Percentiles rank a stretch among this genome's conserved stretches.
phyloP scores from a whole-genome alignment of 2,888 invertebrate genomes.

The Drosophila anomalata region DNA sequence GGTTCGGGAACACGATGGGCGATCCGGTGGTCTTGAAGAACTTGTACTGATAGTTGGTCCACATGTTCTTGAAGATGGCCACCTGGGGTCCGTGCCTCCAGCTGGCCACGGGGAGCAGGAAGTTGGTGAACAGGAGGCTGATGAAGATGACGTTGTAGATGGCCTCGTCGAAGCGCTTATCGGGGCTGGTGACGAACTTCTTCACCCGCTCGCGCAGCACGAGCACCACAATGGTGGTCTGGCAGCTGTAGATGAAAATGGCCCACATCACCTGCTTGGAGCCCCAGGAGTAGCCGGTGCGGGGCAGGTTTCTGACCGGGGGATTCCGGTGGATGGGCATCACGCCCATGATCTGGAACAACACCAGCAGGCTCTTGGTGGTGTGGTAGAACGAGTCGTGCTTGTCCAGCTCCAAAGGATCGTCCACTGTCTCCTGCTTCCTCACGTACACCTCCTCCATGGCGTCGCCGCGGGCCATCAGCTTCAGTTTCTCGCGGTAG shows the following conservation, averaged over 20 bases:
- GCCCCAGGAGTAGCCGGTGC: slow-evolving; percentile 87
- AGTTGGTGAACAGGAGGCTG: slow-evolving; percentile 89
- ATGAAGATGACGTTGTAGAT: slow-evolving; percentile 90
- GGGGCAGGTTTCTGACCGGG: slow-evolving; percentile 84
- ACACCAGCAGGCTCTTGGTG: slow-evolving; percentile 88
- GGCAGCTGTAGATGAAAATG: slow-evolving; percentile 86
- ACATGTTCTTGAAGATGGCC: slow-evolving; percentile 91
- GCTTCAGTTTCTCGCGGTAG: slow-evolving; percentile 78
- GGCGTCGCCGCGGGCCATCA: slow-evolving; percentile 61
- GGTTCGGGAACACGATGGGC: slow-evolving; percentile 87
- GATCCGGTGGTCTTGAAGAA: slow-evolving; percentile 84
- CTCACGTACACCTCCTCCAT: slow-evolving; percentile 80
- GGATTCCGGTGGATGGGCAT: slow-evolving; percentile 90
- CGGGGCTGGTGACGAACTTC: slow-evolving; percentile 86
- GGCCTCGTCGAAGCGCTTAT: slow-evolving; percentile 89
- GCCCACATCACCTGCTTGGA: slow-evolving; percentile 89
- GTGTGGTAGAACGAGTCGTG: slow-evolving; percentile 89
- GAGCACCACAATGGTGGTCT: slow-evolving; percentile 86
- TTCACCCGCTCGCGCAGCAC: slow-evolving; percentile 86
- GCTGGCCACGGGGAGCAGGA: slow-evolving; percentile 88
- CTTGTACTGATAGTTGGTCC: slow-evolving; percentile 89
- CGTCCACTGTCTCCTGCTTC: slow-evolving; percentile 83
- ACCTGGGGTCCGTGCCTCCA: slow-evolving; percentile 90
- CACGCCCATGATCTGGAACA: slow-evolving; percentile 90
- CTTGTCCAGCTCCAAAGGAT: slow-evolving; percentile 86